These are phyloP conservation scores for Drosophila atroscutellata DNA, from an alignment of 2,888 invertebrate species.

Conservation along the genomic window DNA sequence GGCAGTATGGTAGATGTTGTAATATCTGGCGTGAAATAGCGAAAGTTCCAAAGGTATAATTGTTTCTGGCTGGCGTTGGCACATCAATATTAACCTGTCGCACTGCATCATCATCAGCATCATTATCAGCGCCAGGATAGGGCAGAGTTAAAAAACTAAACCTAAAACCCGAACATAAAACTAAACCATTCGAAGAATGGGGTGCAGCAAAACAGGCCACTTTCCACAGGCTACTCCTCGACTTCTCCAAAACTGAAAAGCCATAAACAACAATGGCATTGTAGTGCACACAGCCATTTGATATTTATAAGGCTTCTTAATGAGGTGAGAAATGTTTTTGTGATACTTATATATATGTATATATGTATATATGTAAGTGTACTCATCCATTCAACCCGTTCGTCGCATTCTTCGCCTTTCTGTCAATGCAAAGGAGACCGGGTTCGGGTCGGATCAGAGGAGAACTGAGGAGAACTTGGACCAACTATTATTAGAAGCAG, in stretches of 20 bases:
- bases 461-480: constrained; percentile 2
- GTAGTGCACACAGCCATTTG: constrained; percentile 23
- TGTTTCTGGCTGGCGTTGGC: no score
- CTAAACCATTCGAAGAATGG: neutral
- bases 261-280: constrained; percentile 27
- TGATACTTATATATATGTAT: constrained; percentile 6
- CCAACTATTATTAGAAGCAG: constrained; percentile 33
- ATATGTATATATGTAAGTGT: neutral
- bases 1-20: neutral
- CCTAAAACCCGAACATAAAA: neutral
- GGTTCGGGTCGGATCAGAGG: constrained; percentile 5
- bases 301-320: constrained; percentile 49
- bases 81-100: neutral
- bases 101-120: neutral
- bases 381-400: constrained; percentile 19
- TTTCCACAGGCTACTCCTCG: constrained; percentile 6
- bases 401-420: constrained; percentile 4
- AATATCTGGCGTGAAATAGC: no score
- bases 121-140: neutral
- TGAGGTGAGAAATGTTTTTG: constrained; percentile 53
- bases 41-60: neutral
- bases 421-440: constrained; percentile 7
- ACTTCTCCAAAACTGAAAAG: neutral
- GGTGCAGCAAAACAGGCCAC: constrained; percentile 3
- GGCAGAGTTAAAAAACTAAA: neutral